phyloP scores from a whole-genome alignment of 2,797 vertebrate genomes.

The Microcaecilia unicolor region DNA sequence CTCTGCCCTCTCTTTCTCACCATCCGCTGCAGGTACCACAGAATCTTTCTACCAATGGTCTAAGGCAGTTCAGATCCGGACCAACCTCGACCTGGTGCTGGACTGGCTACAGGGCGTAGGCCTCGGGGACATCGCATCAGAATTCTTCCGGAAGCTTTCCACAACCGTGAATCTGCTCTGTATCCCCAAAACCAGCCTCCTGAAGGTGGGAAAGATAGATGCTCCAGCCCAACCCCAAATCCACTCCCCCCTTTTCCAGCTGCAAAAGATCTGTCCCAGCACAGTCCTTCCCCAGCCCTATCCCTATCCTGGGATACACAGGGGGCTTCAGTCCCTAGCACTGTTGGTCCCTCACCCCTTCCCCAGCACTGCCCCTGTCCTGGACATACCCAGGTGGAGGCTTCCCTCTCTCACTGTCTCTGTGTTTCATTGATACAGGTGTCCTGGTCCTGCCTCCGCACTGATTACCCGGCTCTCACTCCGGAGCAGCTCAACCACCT shows the following conservation, averaged over 20 bases:
- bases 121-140: slow-evolving; percentile 81
- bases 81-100: slow-evolving; percentile 82
- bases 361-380: background rate
- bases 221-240: background rate
- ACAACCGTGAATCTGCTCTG: slow-evolving; percentile 84
- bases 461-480: slow-evolving; percentile 70
- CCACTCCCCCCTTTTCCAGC: background rate
- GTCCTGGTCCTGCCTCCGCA: slow-evolving; percentile 69
- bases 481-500: slow-evolving; percentile 81
- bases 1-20: background rate
- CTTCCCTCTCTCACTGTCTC: background rate
- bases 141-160: slow-evolving; percentile 86
- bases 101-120: slow-evolving; percentile 86
- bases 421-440: slow-evolving; percentile 25
- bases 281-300: no score
- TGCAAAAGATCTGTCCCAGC: no score
- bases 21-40: slow-evolving; percentile 31
- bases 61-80: slow-evolving; percentile 81
- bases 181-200: slow-evolving; percentile 78
- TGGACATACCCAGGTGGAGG: background rate
- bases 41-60: slow-evolving; percentile 86
- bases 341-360: no score
- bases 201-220: slow-evolving; percentile 60
- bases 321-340: background rate
- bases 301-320: background rate